phyloP scores from a whole-genome alignment of 2,797 vertebrate genomes.

The Chromis chromis region DNA sequence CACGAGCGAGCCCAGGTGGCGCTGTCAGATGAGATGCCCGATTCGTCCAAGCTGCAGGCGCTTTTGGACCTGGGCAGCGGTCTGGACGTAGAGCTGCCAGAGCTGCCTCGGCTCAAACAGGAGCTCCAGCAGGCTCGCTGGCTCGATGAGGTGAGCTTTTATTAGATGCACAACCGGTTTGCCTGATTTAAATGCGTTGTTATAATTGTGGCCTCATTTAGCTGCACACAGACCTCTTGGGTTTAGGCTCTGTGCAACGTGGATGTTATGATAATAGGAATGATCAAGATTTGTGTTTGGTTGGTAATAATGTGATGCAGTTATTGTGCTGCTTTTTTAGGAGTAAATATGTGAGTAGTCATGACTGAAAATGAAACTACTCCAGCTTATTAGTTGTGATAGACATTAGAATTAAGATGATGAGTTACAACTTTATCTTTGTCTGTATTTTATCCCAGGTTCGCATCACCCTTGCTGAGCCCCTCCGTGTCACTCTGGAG shows the following conservation, averaged over 20 bases:
- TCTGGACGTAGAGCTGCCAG: slow-evolving; percentile 95
- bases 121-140: slow-evolving; percentile 97
- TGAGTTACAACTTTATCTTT: background rate
- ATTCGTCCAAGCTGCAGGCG: slow-evolving; percentile 94
- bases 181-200: background rate
- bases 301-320: background rate
- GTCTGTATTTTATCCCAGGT: slow-evolving; percentile 74
- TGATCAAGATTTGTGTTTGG: background rate
- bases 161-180: background rate
- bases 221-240: background rate
- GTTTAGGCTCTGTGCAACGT: background rate
- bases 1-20: slow-evolving; percentile 96
- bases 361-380: no score
- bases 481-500: slow-evolving; percentile 94
- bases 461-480: slow-evolving; percentile 91
- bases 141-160: slow-evolving; percentile 89
- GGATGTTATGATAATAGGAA: background rate
- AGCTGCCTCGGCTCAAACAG: slow-evolving; percentile 94
- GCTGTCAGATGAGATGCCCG: slow-evolving; percentile 92
- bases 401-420: background rate
- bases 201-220: background rate
- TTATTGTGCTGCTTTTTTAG: background rate
- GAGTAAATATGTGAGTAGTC: no score
- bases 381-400: background rate
- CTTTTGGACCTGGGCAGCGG: slow-evolving; percentile 94